These are phyloP conservation scores for Rallus limicola DNA, from an alignment of 2,113 vertebrate species.

Conservation along the genomic window DNA sequence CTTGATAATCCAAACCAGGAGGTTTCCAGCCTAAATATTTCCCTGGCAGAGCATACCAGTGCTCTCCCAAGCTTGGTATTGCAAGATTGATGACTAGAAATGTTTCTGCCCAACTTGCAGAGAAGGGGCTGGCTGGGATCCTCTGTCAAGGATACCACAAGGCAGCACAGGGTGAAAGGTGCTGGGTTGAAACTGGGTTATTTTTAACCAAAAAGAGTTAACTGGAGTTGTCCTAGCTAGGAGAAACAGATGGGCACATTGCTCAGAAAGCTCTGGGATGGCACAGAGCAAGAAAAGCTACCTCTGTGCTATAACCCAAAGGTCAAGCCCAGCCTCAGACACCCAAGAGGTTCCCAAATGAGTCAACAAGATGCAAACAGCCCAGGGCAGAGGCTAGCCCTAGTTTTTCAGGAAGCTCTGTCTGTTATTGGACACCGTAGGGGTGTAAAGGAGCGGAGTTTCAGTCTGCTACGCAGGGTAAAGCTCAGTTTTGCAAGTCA, in stretches of 20 bases:
- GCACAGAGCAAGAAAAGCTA: neutral
- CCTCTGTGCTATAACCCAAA: neutral
- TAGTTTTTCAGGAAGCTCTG: conserved; percentile 7
- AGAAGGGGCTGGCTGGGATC: neutral
- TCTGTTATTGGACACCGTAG: neutral
- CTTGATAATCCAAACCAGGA: neutral
- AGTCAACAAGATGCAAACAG: neutral
- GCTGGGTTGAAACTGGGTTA: neutral
- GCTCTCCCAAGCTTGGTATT: neutral
- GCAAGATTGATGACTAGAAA: neutral
- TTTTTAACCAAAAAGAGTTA: neutral
- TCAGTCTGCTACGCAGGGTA: neutral
- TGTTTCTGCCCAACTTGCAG: neutral
- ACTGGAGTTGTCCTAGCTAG: neutral
- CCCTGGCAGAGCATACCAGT: neutral
- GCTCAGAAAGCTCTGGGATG: neutral
- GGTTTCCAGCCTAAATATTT: neutral
- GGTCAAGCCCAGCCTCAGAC: neutral
- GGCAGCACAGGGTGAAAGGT: neutral
- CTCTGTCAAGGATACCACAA: accelerated
- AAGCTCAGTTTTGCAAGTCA: neutral
- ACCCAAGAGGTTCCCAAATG: neutral
- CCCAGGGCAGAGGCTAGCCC: neutral
- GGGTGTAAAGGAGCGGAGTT: neutral
- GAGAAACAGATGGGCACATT: neutral